Percentiles rank a stretch among this genome's conserved stretches.
phyloP scores from a whole-genome alignment of 2,113 vertebrate species.

The Cromileptes altivelis region DNA sequence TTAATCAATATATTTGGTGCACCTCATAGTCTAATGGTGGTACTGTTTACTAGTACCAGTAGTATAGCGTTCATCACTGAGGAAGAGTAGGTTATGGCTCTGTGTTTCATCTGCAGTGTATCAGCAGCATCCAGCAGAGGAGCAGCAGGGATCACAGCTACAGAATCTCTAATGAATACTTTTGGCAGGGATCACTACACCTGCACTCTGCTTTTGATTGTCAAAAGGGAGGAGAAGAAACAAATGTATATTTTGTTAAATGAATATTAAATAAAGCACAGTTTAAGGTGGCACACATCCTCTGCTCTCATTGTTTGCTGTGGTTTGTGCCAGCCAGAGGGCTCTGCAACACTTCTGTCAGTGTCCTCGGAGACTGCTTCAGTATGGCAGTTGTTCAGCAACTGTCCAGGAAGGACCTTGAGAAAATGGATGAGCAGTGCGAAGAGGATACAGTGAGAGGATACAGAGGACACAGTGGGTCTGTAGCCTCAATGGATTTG shows the following conservation, averaged over 20 bases:
- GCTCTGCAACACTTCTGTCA: slow-evolving; percentile 48
- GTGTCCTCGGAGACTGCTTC: slow-evolving; percentile 62
- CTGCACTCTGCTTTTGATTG: slow-evolving; percentile 32
- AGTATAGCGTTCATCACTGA: slow-evolving; percentile 4
- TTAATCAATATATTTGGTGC: not conserved
- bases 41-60: not conserved
- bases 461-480: not conserved
- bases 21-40: not conserved
- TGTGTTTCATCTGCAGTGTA: slow-evolving; percentile 64
- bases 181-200: slow-evolving; percentile 40
- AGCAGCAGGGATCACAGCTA: slow-evolving; percentile 57
- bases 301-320: slow-evolving; percentile 1
- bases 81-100: slow-evolving; percentile 15
- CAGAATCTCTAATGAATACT: slow-evolving; percentile 58
- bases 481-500: slow-evolving; percentile 1
- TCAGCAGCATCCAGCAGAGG: slow-evolving; percentile 56
- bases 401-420: slow-evolving; percentile 64
- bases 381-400: slow-evolving; percentile 60
- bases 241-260: no score
- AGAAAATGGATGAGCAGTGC: slow-evolving; percentile 68
- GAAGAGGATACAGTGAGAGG: slow-evolving; percentile 39
- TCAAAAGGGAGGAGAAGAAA: not conserved
- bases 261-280: no score
- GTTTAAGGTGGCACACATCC: not conserved
- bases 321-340: slow-evolving; percentile 29